phyloP scores from a whole-genome alignment of 2,888 invertebrate species.

The Pasiphila rectangulata region DNA sequence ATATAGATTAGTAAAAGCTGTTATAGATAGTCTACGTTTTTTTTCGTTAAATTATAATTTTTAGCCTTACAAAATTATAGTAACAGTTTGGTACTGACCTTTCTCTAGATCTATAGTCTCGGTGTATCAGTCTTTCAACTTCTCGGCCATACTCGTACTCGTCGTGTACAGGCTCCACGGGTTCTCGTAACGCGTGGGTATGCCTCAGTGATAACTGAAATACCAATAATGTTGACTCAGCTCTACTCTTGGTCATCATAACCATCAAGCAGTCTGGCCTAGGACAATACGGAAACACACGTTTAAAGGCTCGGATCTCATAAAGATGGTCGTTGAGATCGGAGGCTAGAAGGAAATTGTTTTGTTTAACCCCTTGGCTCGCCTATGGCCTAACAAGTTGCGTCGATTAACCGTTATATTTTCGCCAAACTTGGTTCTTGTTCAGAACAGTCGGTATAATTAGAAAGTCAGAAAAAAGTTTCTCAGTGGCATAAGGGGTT shows the following conservation, averaged over 20 bases:
- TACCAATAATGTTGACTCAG: conserved; percentile 24
- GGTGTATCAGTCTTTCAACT: conserved; percentile 81
- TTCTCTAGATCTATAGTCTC: conserved; percentile 81
- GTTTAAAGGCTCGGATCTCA: conserved; percentile 21
- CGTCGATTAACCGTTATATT: no score
- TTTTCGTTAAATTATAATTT: no score
- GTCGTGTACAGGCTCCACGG: conserved; percentile 80
- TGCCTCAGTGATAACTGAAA: conserved; percentile 75
- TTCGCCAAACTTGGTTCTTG: conserved; percentile 1
- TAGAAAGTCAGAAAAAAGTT: no score
- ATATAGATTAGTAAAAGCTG: no score
- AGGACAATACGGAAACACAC: conserved; percentile 25
- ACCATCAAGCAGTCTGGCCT: conserved; percentile 27
- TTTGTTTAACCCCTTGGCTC: no score
- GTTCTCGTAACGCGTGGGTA: conserved; percentile 73
- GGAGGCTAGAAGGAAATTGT: conserved; percentile 2
- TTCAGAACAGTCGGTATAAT: no score
- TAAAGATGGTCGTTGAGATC: conserved; percentile 12
- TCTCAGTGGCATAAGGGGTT: no score
- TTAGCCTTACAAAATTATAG: no score
- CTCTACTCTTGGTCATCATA: conserved; percentile 27
- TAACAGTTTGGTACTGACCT: conserved; percentile 52
- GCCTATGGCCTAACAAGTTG: no score
- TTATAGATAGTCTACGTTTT: no score
- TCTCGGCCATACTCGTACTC: conserved; percentile 78